A percentile compares a stretch with the other conserved stretches of the same genome.
Evolutionary conservation across 35 echinoderm and acorn worm genomes (phyloP).

Genomic region (Hemicentrotus pulcherrimus): DNA sequence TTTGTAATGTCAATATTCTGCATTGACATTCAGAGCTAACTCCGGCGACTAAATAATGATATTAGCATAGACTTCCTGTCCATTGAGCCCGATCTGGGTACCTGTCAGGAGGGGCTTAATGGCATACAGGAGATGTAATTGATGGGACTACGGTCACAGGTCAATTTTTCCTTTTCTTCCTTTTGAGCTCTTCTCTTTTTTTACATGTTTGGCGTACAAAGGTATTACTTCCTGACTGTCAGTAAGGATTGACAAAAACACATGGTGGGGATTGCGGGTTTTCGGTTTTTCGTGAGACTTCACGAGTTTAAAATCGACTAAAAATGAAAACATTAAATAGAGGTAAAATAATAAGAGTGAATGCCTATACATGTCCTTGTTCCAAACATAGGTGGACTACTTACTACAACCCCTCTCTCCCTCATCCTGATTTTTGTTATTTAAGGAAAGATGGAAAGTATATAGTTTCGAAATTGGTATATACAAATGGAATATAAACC

Average conservation of each 20-base stretch:
- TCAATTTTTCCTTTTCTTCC: not conserved
- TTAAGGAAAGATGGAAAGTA: too few relatives aligned
- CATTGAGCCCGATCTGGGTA: not conserved
- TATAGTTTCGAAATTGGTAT: too few relatives aligned
- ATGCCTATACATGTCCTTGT: too few relatives aligned
- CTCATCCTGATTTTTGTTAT: too few relatives aligned
- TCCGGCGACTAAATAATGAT: not conserved
- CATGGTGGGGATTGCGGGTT: not conserved
- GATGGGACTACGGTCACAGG: slow-evolving; percentile 23
- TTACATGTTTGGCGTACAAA: not conserved
- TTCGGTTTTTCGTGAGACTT: not conserved
- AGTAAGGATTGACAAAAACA: not conserved
- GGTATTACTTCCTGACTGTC: slow-evolving; percentile 1
- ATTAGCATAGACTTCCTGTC: slow-evolving; percentile 1
- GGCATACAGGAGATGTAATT: slow-evolving; percentile 4
- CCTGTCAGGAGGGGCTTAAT: slow-evolving; percentile 19
- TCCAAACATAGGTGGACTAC: too few relatives aligned
- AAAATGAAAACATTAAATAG: too few relatives aligned
- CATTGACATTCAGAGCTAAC: slow-evolving; percentile 5
- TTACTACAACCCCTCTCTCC: too few relatives aligned
- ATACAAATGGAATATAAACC: too few relatives aligned
- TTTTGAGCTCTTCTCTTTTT: not conserved
- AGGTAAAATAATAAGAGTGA: too few relatives aligned
- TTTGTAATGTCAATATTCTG: slow-evolving; percentile 36
- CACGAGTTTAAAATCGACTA: not conserved